phyloP scores from a whole-genome alignment of 2,113 vertebrate genomes.

The Gracilinanus agilis region DNA sequence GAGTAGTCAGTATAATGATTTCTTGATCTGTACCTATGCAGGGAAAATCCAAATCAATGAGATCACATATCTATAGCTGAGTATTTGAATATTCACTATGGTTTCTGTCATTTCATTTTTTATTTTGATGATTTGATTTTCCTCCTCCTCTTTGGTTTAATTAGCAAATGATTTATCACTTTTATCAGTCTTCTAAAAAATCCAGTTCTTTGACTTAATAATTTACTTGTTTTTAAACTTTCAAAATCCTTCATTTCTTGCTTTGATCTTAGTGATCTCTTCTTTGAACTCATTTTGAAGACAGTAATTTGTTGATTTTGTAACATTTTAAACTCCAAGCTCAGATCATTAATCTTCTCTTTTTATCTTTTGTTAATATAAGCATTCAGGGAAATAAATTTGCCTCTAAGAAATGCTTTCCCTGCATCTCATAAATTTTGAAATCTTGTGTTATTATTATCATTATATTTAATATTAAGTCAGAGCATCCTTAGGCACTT shows the following conservation, averaged over 20 bases:
- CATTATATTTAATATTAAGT: neutral
- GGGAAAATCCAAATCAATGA: neutral
- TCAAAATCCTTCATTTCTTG: neutral
- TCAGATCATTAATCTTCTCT: conserved; percentile 8
- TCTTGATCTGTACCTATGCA: neutral
- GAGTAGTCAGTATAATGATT: neutral
- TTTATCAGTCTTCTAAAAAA: neutral
- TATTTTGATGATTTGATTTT: neutral
- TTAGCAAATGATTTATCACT: neutral
- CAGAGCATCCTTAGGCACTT: neutral
- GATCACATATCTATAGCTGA: neutral
- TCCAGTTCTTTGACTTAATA: neutral
- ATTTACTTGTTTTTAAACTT: neutral
- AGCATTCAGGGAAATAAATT: conserved; percentile 6
- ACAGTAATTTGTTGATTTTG: neutral
- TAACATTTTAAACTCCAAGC: conserved; percentile 2
- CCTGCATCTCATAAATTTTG: conserved; percentile 3
- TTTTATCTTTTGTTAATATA: conserved; percentile 7
- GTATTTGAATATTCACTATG: neutral
- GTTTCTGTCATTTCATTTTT: neutral
- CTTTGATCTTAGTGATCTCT: conserved; percentile 1
- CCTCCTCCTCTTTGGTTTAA: neutral
- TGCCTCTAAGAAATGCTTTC: conserved; percentile 8
- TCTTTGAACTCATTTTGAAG: neutral
- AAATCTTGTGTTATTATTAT: conserved; percentile 1